phyloP scores from a whole-genome alignment of 2,797 vertebrate species.

The Atherinosoma microstoma region DNA sequence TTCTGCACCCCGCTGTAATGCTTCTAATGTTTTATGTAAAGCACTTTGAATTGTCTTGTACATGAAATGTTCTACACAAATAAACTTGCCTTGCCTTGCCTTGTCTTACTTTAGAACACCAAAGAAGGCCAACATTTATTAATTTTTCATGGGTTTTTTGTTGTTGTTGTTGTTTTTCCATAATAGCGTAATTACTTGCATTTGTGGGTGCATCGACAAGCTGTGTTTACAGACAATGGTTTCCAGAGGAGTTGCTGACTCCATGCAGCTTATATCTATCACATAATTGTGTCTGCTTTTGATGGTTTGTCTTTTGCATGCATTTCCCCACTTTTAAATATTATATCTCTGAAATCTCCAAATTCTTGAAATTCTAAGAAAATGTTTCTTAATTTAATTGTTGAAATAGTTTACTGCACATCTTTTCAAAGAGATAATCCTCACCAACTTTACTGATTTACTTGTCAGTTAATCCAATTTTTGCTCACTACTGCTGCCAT shows the following conservation, averaged over 20 bases:
- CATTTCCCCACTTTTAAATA: neutral
- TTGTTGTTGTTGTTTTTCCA: neutral
- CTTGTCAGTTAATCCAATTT: no score
- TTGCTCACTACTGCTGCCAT: no score
- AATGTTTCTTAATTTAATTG: neutral
- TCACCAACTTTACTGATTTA: no score
- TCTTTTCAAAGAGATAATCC: no score
- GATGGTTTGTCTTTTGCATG: neutral
- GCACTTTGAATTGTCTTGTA: no score
- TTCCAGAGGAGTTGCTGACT: neutral
- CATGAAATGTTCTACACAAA: no score
- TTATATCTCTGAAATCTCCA: neutral
- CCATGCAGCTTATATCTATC: neutral
- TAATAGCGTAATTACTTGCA: neutral
- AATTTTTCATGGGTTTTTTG: neutral
- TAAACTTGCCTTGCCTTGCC: no score
- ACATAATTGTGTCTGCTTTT: neutral
- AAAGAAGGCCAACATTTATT: neutral
- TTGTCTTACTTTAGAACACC: neutral
- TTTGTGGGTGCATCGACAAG: neutral
- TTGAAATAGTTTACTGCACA: no score
- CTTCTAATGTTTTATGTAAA: no score
- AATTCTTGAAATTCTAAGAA: neutral
- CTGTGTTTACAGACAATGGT: neutral
- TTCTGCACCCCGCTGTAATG: no score